A percentile compares a stretch with the other conserved stretches of the same genome.
Evolutionary conservation across 2,797 vertebrate species (phyloP).

Genomic region (Euthynnus affinis): DNA sequence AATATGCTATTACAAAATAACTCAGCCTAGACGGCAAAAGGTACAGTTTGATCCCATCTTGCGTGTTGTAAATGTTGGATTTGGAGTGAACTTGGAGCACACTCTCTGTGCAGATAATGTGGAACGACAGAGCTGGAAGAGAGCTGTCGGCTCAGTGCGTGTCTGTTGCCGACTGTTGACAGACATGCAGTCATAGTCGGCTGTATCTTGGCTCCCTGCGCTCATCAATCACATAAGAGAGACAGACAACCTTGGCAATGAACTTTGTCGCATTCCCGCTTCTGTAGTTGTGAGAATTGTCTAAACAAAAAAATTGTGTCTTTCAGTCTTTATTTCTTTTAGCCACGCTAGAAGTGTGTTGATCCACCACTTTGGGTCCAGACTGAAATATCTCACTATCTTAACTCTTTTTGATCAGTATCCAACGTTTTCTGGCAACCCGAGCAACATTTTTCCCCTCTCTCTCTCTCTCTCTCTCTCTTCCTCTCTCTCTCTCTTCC

Average conservation of each 20-base stretch:
- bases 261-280: slow-evolving; percentile 41
- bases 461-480: not conserved
- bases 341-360: not conserved
- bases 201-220: slow-evolving; percentile 47
- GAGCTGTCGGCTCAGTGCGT: slow-evolving; percentile 34
- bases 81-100: not conserved
- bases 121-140: slow-evolving; percentile 41
- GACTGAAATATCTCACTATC: not conserved
- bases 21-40: not conserved
- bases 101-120: slow-evolving; percentile 36
- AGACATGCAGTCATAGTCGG: slow-evolving; percentile 46
- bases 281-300: slow-evolving; percentile 31
- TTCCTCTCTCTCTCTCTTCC: not conserved
- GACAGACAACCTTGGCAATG: slow-evolving; percentile 36
- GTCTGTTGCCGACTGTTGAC: slow-evolving; percentile 56
- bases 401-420: not conserved
- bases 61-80: not conserved
- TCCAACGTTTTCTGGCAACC: slow-evolving; percentile 21
- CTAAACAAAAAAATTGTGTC: slow-evolving; percentile 25
- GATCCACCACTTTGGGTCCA: not conserved
- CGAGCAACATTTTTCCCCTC: not conserved
- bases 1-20: slow-evolving; percentile 10
- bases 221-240: slow-evolving; percentile 43
- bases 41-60: slow-evolving; percentile 1
- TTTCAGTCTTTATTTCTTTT: slow-evolving; percentile 14